Base-by-base conservation (phyloP, 1,140 invertebrate genomes). In the Lutraria rhynchaena region DNA sequence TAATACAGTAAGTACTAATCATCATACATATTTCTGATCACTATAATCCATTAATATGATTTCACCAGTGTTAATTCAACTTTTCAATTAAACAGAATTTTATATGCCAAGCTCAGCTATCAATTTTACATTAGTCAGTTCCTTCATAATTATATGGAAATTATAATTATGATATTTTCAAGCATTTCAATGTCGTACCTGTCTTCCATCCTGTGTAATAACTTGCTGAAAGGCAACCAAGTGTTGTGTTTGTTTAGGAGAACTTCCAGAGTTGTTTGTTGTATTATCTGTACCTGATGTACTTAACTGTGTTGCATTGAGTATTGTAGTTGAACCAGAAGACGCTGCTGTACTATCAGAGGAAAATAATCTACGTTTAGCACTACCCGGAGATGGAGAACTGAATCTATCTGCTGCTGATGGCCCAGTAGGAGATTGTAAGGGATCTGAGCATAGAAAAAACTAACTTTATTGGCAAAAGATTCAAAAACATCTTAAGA, bases 341-440 rank as follows among this genome's bases (percentile, higher is more conserved):
- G 11, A 22, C 0, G 22, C 15, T 22, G 31, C 27, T 1, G 29
- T 33, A 19, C 11, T 1, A 7, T 75, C 78, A 9, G 86, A 55
- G 19, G 77, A 83, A 85, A 93, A 93, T 9, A 93, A 87, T 13
- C 90, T 86, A 9, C 92, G 86, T 78, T 91, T 90, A 44, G 92
- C 91, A 86, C 83, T 91, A 3, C 92, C 90, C 33, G 90, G 88
- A 7, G 88, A 88, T 1, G 92, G 92, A 1, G 92, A 93, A 35
- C 90, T 90, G 78, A 93, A 93, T 24, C 91, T 73, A 61, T 93
- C 92, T 35, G 88, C 82, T 19, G 89, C 88, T 2, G 91, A 89
- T 0, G 88, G 85, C 13, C 88, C 87, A 3, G 89, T 83, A n/a
- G 92, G 92, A 3, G 92, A 92, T 67, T 86, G 87, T 11, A 86